Conservation (phyloP, 2,797 vertebrate species). For the Ataeniobius toweri region DNA sequence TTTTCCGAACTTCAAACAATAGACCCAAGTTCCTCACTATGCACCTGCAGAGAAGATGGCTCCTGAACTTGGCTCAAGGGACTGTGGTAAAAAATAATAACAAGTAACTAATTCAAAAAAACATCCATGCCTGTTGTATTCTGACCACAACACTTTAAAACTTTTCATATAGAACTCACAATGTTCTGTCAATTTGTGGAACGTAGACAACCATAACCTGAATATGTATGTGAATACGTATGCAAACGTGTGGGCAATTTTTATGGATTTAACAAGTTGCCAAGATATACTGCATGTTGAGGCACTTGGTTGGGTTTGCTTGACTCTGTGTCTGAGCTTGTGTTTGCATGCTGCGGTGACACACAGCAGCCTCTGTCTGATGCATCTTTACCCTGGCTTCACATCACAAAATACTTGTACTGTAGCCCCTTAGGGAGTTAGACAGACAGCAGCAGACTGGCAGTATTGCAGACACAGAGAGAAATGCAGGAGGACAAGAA, state of each 20-base stretch:
- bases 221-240: neutral
- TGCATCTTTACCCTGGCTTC: constrained; percentile 71
- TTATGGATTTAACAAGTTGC: neutral
- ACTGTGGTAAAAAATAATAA: neutral
- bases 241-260: neutral
- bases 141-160: neutral
- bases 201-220: neutral
- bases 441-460: constrained; percentile 54
- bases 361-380: constrained; percentile 56
- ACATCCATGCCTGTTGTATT: neutral
- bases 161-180: too few species aligned
- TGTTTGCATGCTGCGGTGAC: constrained; percentile 33
- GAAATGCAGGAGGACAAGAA: constrained; percentile 10
- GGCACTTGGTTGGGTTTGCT: constrained; percentile 6
- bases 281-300: constrained; percentile 7
- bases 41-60: neutral
- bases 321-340: constrained; percentile 4
- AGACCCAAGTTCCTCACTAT: neutral
- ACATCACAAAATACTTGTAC: constrained; percentile 79
- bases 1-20: neutral
- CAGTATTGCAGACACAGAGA: constrained; percentile 32
- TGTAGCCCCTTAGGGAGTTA: constrained; percentile 56
- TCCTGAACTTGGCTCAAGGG: neutral
- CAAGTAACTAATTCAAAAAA: neutral
- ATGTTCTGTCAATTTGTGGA: neutral